Percentiles rank a stretch among this genome's conserved stretches.
Evolutionary conservation across 2,113 vertebrate genomes (phyloP).

Genomic region (Daboia siamensis): DNA sequence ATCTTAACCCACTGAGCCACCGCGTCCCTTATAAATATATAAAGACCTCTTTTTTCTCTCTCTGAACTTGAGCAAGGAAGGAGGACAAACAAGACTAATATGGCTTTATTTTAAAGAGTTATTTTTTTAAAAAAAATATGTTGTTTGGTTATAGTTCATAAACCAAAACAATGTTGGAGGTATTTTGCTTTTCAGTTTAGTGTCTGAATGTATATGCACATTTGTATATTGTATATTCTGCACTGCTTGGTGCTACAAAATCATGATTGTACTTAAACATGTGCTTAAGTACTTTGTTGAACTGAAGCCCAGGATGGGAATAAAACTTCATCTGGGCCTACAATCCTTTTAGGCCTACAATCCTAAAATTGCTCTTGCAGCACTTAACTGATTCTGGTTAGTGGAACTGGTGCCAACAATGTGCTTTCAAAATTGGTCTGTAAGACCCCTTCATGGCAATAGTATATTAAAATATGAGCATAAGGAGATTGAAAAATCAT

Average conservation of each 20-base stretch:
- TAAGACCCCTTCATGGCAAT: slow-evolving; percentile 9
- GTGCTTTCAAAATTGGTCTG: slow-evolving; percentile 22
- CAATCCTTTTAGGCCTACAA: neutral
- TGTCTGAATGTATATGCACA: neutral
- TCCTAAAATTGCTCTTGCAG: neutral
- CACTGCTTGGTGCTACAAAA: slow-evolving; percentile 22
- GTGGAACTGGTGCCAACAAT: neutral
- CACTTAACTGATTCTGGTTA: slow-evolving; percentile 10
- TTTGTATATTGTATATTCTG: neutral
- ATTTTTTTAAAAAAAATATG: neutral
- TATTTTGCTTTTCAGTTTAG: neutral
- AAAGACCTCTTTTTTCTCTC: neutral
- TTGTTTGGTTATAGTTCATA: neutral
- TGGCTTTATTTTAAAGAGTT: neutral
- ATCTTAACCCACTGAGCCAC: no score
- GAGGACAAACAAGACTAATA: neutral
- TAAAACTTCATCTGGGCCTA: neutral
- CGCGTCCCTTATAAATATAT: neutral
- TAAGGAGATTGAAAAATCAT: slow-evolving; percentile 15
- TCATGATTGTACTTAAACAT: slow-evolving; percentile 38
- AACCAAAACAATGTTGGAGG: neutral
- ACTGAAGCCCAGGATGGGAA: slow-evolving; percentile 17
- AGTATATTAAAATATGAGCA: neutral
- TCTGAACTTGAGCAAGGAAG: neutral
- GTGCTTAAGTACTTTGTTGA: slow-evolving; percentile 29